phyloP scores from a whole-genome alignment of 2,888 invertebrate genomes.

The Micoletzkya japonica region DNA sequence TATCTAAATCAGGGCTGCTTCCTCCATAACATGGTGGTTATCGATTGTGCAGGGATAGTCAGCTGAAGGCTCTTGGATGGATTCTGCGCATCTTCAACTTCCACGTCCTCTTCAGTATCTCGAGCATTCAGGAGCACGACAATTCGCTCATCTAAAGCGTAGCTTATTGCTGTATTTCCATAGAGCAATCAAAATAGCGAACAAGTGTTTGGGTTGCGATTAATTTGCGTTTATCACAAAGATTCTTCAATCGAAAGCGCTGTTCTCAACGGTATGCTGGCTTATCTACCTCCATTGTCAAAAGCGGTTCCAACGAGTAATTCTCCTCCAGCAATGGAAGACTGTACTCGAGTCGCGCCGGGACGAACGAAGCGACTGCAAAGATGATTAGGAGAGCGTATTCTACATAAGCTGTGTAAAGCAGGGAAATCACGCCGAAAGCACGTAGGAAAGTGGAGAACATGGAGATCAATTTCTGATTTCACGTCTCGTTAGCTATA shows the following conservation, averaged over 20 bases:
- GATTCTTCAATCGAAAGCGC: no score
- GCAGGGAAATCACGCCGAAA: neutral
- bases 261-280: no score
- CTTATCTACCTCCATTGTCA: neutral
- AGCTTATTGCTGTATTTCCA: no score
- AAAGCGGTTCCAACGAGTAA: neutral
- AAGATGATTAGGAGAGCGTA: neutral
- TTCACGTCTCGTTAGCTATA: neutral
- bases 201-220: no score
- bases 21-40: constrained; percentile 23
- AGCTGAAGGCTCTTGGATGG: neutral
- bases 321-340: neutral
- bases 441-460: no score
- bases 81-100: constrained; percentile 8
- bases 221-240: no score
- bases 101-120: neutral
- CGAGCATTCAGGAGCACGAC: constrained; percentile 6
- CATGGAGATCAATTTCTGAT: no score
- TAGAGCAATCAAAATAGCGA: neutral
- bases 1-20: no score
- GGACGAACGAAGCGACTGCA: constrained; percentile 23
- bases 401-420: neutral
- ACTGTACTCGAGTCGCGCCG: constrained; percentile 5
- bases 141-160: constrained; percentile 12
- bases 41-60: neutral